Base-by-base conservation (phyloP, 2,888 invertebrate species). In the Palloptera scutellata region DNA sequence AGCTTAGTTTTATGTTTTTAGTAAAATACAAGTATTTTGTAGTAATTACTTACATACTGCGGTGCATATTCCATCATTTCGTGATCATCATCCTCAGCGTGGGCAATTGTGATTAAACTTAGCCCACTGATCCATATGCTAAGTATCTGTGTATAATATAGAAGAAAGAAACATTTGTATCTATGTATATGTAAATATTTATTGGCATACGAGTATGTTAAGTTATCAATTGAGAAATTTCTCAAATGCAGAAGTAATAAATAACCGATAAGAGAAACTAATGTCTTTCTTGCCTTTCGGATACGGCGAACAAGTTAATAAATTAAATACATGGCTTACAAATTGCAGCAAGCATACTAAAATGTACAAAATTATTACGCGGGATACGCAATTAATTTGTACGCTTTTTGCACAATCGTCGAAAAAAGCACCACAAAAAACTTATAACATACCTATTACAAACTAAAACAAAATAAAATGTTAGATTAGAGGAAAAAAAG, bases 11-110 rank as follows among this genome's bases (percentile, higher is more conserved):
- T 40, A 40, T n/a, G n/a, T 11, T 53, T 53, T 11, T 13, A 42
- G 13, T 41, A 15, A 13, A 41, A 5, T 8, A 41, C 41, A 13
- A 12, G 12, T 12, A 15, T 8, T 41, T 5, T 12, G 15, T 55
- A n/a, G 13, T 19, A 55, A 6, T 15, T 66, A 83, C 84, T 83
- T 80, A 83, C 83, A 72, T 78, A 83, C 77, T 83, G 74, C 61
- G 84, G 81, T 42, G 84, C 84, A 75, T 84, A 83, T 75, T 83
- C 81, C 76, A 79, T 75, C 74, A 77, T 76, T 72, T 79, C 80
- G 66, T 74, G 69, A 43, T 80, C 79, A 68, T 78, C 78, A 48
- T 69, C 68, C 5, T 66, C 66, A 20, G 17, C 68, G 0, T 63
- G 48, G 5, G 48, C 5, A n/a, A 48, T 48, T 15, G 48, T 61